Evolutionary conservation across 1,140 invertebrate species (phyloP).

Genomic region (Drosophila hydei): DNA sequence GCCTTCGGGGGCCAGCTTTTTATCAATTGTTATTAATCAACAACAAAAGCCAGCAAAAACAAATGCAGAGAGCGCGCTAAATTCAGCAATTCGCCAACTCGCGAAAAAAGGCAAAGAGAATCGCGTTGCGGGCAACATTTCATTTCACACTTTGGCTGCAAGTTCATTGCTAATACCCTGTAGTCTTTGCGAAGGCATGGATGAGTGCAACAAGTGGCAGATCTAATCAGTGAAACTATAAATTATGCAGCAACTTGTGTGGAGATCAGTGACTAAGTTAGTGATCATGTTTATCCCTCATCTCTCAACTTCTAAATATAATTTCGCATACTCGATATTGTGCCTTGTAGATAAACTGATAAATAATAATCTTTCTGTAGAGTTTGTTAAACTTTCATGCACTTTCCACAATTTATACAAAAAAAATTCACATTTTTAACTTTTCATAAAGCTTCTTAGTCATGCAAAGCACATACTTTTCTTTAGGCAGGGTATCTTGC

Average conservation of each 20-base stretch:
- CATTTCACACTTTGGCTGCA: constrained; percentile 70
- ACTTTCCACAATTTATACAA: no score
- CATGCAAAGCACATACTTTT: not conserved
- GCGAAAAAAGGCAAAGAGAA: constrained; percentile 6
- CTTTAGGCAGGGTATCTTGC: not conserved
- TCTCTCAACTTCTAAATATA: no score
- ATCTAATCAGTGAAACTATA: not conserved
- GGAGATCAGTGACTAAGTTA: no score
- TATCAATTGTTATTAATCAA: constrained; percentile 83
- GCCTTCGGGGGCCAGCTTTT: constrained; percentile 12
- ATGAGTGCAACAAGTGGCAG: not conserved
- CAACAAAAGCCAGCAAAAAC: constrained; percentile 53
- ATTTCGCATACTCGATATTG: no score
- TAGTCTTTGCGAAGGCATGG: not conserved
- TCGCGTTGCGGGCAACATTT: constrained; percentile 55
- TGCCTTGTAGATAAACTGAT: no score
- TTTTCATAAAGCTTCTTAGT: no score
- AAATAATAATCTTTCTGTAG: no score
- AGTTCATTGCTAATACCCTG: constrained; percentile 15
- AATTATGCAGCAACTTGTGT: not conserved
- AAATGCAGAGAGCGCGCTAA: constrained; percentile 67
- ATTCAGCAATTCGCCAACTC: constrained; percentile 58
- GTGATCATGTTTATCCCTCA: no score
- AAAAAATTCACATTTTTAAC: no score
- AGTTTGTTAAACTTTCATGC: no score